Percentiles rank a stretch among this genome's conserved stretches.
Evolutionary conservation across 1,140 invertebrate genomes (phyloP).

Genomic region (Drosophila novamexicana): DNA sequence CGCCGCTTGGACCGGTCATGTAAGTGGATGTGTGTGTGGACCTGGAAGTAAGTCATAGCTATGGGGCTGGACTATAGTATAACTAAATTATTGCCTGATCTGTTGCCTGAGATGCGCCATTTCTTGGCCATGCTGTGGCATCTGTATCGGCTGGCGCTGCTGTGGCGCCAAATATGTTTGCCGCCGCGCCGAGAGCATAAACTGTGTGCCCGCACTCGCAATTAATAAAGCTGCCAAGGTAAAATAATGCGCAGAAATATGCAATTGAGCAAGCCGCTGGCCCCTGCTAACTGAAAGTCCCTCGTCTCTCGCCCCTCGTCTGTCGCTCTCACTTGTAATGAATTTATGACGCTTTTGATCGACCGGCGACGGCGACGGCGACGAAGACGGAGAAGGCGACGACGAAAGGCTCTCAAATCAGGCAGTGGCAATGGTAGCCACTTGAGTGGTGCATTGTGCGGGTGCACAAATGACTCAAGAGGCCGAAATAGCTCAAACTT

Average conservation of each 20-base stretch:
- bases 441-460: not conserved
- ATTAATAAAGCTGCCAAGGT: constrained; percentile 80
- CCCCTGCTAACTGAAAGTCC: not conserved
- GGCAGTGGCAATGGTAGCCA: not conserved
- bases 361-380: constrained; percentile 30
- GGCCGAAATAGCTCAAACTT: constrained; percentile 15
- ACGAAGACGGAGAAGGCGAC: not conserved
- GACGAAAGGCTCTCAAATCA: constrained; percentile 13
- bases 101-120: constrained; percentile 64
- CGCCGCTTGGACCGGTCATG: constrained; percentile 22
- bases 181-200: constrained; percentile 54
- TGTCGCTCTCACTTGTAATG: constrained; percentile 45
- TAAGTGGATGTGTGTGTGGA: constrained; percentile 30
- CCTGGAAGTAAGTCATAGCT: constrained; percentile 51
- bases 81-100: constrained; percentile 70
- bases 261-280: constrained; percentile 39
- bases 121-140: constrained; percentile 28
- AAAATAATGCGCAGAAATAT: constrained; percentile 69
- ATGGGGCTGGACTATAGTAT: constrained; percentile 25
- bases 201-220: constrained; percentile 53
- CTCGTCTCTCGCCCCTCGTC: not conserved
- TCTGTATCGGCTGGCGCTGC: constrained; percentile 27
- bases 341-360: constrained; percentile 76
- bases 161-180: constrained; percentile 67
- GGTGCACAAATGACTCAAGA: constrained; percentile 21